phyloP scores from a whole-genome alignment of 2,797 vertebrate species.

The Linurgus olivaceus region DNA sequence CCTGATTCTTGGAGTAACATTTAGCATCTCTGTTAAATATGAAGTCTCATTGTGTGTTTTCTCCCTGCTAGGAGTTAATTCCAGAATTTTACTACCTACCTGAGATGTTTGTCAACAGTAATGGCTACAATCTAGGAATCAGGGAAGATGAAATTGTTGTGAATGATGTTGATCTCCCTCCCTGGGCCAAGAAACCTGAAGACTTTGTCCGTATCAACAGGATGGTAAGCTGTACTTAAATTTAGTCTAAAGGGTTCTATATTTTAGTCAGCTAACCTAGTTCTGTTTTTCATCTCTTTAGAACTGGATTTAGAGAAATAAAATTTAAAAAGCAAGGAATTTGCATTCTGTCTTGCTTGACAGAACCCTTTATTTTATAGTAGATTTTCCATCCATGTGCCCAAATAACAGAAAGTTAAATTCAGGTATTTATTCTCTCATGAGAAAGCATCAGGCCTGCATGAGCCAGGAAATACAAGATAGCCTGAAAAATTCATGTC shows the following conservation, averaged over 20 bases:
- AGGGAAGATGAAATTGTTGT: slow-evolving; percentile 87
- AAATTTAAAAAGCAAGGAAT: background rate
- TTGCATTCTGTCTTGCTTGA: background rate
- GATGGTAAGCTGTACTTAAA: slow-evolving; percentile 85
- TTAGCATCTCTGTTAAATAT: background rate
- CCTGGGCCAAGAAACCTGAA: slow-evolving; percentile 96
- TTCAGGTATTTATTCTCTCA: background rate
- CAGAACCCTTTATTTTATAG: background rate
- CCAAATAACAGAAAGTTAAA: background rate
- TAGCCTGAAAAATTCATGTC: background rate
- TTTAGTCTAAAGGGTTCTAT: background rate
- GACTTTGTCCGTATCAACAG: slow-evolving; percentile 96
- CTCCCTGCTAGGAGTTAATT: slow-evolving; percentile 86
- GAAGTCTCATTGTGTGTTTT: background rate
- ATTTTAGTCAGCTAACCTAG: background rate
- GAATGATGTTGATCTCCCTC: slow-evolving; percentile 90
- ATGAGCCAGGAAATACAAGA: background rate
- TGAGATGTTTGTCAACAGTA: slow-evolving; percentile 98
- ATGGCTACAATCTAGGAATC: slow-evolving; percentile 89
- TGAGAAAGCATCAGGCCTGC: background rate
- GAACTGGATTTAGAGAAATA: background rate
- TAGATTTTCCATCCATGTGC: background rate
- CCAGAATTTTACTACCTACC: slow-evolving; percentile 98
- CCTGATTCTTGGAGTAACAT: background rate
- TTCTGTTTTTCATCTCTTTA: background rate